These are phyloP conservation scores for Graptemys geographica DNA, from an alignment of 2,797 vertebrate genomes.

Conservation along the genomic window DNA sequence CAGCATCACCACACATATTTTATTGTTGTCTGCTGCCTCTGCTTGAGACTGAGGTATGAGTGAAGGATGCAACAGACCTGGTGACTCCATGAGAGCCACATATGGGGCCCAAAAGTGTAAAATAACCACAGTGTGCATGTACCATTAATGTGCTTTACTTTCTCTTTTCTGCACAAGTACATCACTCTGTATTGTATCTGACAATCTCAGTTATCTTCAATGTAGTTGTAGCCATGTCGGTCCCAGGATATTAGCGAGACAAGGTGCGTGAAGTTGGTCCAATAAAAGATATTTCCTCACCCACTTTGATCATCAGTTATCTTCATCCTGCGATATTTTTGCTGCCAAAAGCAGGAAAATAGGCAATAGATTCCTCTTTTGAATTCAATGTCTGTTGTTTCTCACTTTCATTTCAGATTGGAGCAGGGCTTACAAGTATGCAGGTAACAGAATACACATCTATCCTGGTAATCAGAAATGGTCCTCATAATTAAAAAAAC, in stretches of 20 bases:
- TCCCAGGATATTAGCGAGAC: no score
- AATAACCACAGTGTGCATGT: not conserved
- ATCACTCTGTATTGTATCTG: not conserved
- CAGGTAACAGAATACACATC: not conserved
- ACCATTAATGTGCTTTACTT: not conserved
- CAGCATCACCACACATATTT: not conserved
- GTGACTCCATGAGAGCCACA: not conserved
- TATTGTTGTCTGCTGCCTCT: not conserved
- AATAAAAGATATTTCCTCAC: no score
- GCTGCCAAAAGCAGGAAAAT: not conserved
- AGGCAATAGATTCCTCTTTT: not conserved
- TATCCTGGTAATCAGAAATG: not conserved
- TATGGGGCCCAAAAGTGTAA: accelerated
- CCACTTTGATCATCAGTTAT: not conserved
- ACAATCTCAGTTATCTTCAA: not conserved
- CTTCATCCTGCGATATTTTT: not conserved
- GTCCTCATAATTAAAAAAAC: not conserved
- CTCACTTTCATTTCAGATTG: not conserved
- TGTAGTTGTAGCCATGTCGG: no score
- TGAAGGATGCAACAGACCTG: not conserved
- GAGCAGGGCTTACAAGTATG: accelerated
- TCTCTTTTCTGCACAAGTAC: not conserved
- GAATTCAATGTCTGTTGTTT: not conserved
- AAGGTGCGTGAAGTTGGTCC: no score
- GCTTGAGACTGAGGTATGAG: not conserved